These are phyloP conservation scores for Alauda arvensis DNA, from an alignment of 2,797 vertebrate species.

Conservation along the genomic window DNA sequence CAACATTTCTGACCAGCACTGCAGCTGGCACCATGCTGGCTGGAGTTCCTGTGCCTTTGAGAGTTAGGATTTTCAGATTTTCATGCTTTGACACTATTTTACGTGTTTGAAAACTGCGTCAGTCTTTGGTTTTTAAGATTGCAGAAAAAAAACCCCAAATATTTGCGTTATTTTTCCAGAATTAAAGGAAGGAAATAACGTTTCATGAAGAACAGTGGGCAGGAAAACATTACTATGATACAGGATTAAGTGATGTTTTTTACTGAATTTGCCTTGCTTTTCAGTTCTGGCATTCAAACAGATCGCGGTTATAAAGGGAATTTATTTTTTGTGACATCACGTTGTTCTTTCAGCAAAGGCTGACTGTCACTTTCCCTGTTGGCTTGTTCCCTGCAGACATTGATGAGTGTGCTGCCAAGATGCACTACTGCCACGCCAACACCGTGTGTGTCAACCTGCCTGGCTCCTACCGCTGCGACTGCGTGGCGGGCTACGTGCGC, in stretches of 20 bases:
- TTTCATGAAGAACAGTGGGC: not conserved
- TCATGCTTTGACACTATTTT: fast-evolving
- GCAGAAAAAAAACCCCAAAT: fast-evolving
- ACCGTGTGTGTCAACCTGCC: constrained; percentile 89
- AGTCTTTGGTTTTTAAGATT: not conserved
- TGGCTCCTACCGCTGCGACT: constrained; percentile 90
- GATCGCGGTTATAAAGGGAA: not conserved
- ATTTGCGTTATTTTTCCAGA: not conserved
- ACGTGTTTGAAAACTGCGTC: not conserved
- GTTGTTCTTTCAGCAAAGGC: not conserved
- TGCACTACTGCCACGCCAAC: constrained; percentile 94
- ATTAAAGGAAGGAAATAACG: not conserved
- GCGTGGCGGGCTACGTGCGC: constrained; percentile 83
- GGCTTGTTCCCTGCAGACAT: constrained; percentile 78
- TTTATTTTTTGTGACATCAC: not conserved
- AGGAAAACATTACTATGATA: not conserved
- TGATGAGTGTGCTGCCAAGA: constrained; percentile 91
- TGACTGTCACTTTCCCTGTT: not conserved
- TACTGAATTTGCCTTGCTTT: not conserved
- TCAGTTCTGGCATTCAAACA: not conserved
- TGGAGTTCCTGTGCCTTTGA: not conserved
- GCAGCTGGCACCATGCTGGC: fast-evolving
- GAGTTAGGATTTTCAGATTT: not conserved
- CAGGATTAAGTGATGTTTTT: not conserved
- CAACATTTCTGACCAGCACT: not conserved